A percentile compares a stretch with the other conserved stretches of the same genome.
Evolutionary conservation across 2,113 vertebrate species (phyloP).

Genomic region (Sylvilagus bachmani): DNA sequence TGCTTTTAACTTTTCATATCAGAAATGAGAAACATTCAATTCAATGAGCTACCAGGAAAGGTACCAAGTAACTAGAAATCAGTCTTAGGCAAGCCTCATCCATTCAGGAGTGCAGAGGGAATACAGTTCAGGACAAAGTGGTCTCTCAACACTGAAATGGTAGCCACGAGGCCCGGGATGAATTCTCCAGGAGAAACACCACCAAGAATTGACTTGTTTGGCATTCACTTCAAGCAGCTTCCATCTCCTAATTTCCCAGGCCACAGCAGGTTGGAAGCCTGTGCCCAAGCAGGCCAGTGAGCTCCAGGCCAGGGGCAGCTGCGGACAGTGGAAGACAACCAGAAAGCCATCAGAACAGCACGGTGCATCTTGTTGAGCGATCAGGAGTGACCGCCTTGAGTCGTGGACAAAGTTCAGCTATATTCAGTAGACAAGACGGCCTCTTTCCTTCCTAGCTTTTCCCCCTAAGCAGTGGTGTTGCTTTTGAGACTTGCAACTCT

Average conservation of each 20-base stretch:
- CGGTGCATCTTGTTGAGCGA: not conserved
- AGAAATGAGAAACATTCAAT: not conserved
- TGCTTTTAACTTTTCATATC: not conserved
- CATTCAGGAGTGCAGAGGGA: not conserved
- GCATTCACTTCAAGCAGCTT: not conserved
- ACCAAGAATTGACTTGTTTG: not conserved
- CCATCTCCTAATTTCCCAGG: not conserved
- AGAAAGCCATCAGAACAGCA: not conserved
- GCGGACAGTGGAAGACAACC: not conserved
- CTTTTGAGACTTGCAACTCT: not conserved
- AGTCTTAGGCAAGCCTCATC: not conserved
- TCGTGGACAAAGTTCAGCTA: not conserved
- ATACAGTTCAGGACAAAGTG: not conserved
- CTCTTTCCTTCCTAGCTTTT: not conserved
- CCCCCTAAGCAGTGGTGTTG: not conserved
- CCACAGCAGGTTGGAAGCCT: not conserved
- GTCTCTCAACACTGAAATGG: not conserved
- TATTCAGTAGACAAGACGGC: not conserved
- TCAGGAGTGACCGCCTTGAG: too few relatives aligned
- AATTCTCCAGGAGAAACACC: not conserved
- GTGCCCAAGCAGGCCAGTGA: not conserved
- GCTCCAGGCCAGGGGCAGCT: not conserved
- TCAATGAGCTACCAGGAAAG: not conserved
- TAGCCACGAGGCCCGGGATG: not conserved
- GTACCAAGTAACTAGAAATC: not conserved